phyloP scores from a whole-genome alignment of 2,888 invertebrate genomes.

The Athripsodes cinereus region DNA sequence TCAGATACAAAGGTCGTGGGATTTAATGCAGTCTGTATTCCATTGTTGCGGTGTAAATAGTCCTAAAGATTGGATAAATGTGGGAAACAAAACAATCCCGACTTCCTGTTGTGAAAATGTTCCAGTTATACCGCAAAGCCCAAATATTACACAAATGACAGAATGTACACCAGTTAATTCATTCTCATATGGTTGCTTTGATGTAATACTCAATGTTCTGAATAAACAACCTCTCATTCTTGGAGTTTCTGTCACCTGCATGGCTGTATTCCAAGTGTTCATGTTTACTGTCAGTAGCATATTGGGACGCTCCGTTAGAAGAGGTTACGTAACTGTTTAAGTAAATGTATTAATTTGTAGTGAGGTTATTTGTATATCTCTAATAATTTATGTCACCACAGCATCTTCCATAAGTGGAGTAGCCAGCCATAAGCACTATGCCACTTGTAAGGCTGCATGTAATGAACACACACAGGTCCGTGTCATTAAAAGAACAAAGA shows the following conservation, averaged over 20 bases:
- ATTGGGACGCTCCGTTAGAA: slow-evolving; percentile 86
- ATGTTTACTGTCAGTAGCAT: slow-evolving; percentile 91
- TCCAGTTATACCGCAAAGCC: slow-evolving; percentile 50
- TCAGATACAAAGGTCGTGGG: slow-evolving; percentile 69
- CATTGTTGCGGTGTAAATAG: slow-evolving; percentile 69
- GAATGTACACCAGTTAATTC: slow-evolving; percentile 43
- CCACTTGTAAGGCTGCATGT: too few relatives aligned
- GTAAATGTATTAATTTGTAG: too few relatives aligned
- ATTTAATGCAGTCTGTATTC: slow-evolving; percentile 72
- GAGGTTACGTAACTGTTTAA: slow-evolving; percentile 85
- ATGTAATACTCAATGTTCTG: slow-evolving; percentile 56
- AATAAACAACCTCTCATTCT: slow-evolving; percentile 68
- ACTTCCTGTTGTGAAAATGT: slow-evolving; percentile 63
- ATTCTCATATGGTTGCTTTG: slow-evolving; percentile 59
- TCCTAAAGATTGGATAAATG: slow-evolving; percentile 61
- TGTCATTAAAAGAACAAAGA: too few relatives aligned
- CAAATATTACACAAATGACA: slow-evolving; percentile 29
- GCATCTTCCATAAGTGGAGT: too few relatives aligned
- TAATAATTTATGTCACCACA: too few relatives aligned
- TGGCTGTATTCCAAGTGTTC: slow-evolving; percentile 75
- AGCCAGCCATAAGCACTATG: too few relatives aligned
- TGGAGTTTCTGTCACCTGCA: slow-evolving; percentile 76
- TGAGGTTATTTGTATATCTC: too few relatives aligned
- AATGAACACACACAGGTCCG: too few relatives aligned
- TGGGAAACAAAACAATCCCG: slow-evolving; percentile 53